These are phyloP conservation scores for Picus viridis DNA, from an alignment of 2,797 vertebrate species.

Conservation along the genomic window DNA sequence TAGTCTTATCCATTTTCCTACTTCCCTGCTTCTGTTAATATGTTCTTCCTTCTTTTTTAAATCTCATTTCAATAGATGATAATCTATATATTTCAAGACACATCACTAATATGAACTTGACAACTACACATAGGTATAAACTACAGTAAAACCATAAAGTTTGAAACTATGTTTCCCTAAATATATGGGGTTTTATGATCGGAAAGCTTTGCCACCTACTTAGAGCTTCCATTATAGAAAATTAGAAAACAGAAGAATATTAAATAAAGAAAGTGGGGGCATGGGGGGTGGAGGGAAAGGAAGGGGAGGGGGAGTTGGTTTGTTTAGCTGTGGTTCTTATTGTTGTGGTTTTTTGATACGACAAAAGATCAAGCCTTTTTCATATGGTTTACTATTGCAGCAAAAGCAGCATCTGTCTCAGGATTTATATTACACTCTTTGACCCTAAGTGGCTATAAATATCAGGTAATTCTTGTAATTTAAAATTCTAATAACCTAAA, in stretches of 20 bases:
- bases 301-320: too few species aligned
- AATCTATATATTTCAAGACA: background rate
- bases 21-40: background rate
- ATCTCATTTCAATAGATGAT: background rate
- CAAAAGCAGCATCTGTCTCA: background rate
- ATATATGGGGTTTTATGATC: background rate
- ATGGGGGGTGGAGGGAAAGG: too few species aligned
- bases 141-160: background rate
- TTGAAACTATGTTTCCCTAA: background rate
- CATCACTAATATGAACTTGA: background rate
- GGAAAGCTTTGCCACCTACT: background rate
- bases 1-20: background rate
- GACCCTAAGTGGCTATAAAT: background rate
- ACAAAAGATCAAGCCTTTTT: background rate
- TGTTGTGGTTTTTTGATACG: background rate
- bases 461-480: background rate
- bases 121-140: background rate
- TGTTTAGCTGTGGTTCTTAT: too few species aligned
- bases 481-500: background rate
- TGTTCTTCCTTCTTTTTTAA: background rate
- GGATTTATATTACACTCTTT: background rate
- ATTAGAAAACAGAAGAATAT: background rate
- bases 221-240: background rate
- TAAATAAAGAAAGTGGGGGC: background rate
- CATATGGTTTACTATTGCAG: rapidly evolving